Evolutionary conservation across 1,140 invertebrate genomes (phyloP).

Genomic region (Agrypnia vestita): DNA sequence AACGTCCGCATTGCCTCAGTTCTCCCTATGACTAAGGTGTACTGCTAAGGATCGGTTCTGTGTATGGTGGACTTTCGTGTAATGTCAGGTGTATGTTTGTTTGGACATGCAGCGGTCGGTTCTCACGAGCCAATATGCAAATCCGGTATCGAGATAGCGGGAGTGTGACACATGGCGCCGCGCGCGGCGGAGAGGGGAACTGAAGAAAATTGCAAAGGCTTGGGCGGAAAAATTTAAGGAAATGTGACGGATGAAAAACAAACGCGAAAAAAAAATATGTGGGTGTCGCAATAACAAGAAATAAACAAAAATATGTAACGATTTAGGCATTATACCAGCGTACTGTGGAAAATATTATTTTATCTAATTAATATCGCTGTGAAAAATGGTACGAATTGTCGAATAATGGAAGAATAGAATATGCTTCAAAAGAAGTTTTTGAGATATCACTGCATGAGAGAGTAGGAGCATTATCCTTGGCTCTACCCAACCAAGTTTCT

Average conservation of each 20-base stretch:
- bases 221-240: constrained; percentile 10
- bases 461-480: no score
- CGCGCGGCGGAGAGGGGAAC: neutral
- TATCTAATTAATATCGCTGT: no score
- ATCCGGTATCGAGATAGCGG: constrained; percentile 28
- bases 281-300: neutral
- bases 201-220: neutral
- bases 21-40: neutral
- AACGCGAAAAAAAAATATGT: neutral
- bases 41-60: constrained; percentile 3
- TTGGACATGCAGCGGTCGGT: constrained; percentile 24
- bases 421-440: no score
- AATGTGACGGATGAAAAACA: neutral
- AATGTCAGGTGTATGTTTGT: constrained; percentile 34
- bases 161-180: constrained; percentile 27
- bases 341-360: no score
- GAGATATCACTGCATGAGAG: no score
- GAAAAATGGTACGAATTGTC: no score
- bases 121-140: constrained; percentile 38
- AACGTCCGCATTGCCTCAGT: constrained; percentile 14
- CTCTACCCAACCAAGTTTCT: no score
- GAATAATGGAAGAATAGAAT: no score
- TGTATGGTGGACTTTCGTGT: constrained; percentile 26
- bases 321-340: no score
- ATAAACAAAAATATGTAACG: no score